A percentile compares a stretch with the other conserved stretches of the same genome.
These are phyloP conservation scores for Ormyrus rosae DNA, from an alignment of 2,888 invertebrate genomes.

Conservation along the genomic window DNA sequence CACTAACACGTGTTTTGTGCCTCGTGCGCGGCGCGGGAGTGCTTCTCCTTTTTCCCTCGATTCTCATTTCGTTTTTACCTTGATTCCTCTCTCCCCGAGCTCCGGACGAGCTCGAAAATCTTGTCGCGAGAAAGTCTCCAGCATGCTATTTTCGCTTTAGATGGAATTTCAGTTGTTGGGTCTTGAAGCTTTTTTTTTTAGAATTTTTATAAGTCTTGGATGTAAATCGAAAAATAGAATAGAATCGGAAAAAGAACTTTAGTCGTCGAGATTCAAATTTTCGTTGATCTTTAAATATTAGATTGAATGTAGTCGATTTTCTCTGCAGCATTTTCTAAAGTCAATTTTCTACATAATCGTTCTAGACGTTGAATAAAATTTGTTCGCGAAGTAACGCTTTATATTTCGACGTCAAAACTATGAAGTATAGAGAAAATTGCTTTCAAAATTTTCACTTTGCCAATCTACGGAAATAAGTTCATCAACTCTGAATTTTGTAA, in stretches of 20 bases:
- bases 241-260: neutral
- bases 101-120: conserved; percentile 17
- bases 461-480: too few relatives aligned
- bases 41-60: neutral
- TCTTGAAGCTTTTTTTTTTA: conserved; percentile 3
- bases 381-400: conserved; percentile 2
- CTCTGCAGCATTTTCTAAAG: neutral
- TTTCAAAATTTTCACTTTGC: neutral
- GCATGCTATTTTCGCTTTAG: neutral
- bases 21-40: neutral
- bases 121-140: neutral
- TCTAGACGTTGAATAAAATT: conserved; percentile 15
- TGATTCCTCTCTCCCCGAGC: conserved; percentile 20
- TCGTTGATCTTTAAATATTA: too few relatives aligned
- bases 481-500: too few relatives aligned
- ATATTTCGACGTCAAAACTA: neutral
- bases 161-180: neutral
- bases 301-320: neutral
- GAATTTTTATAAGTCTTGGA: neutral
- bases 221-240: neutral
- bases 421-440: conserved; percentile 5
- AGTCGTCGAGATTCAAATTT: too few relatives aligned
- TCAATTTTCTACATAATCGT: neutral
- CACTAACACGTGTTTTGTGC: conserved; percentile 51
- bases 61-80: conserved; percentile 39